phyloP scores from a whole-genome alignment of 2,797 vertebrate genomes.

The Pterois miles region DNA sequence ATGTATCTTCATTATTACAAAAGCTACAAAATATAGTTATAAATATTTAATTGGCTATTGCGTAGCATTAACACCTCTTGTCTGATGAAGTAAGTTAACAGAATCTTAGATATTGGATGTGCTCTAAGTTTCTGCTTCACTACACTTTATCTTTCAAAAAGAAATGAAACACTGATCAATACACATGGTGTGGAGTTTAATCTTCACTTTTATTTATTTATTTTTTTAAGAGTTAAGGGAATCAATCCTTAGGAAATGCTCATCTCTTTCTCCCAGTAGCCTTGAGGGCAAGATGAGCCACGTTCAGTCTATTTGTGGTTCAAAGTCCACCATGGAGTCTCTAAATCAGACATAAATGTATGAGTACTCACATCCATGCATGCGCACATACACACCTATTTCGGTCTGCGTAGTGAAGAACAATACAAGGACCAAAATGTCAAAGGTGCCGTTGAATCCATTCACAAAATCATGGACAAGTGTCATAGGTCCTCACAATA shows the following conservation, averaged over 20 bases:
- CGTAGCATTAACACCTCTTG: not conserved
- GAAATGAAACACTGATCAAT: not conserved
- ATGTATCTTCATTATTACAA: not conserved
- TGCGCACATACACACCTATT: no score
- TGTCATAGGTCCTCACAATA: no score
- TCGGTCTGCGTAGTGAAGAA: no score
- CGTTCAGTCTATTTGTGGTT: not conserved
- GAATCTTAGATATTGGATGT: not conserved
- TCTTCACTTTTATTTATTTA: not conserved
- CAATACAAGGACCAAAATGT: no score
- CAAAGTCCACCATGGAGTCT: not conserved
- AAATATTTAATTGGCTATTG: not conserved
- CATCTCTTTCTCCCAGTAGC: conserved; percentile 41
- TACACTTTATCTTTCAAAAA: conserved; percentile 1
- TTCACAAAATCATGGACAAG: not conserved
- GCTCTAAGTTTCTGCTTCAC: not conserved
- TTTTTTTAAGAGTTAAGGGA: not conserved
- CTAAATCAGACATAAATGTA: not conserved
- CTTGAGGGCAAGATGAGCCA: conserved; percentile 22
- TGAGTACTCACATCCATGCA: not conserved
- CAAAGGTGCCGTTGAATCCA: not conserved
- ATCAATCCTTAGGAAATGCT: not conserved
- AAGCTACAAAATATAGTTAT: not conserved
- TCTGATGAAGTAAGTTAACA: not conserved
- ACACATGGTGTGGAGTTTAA: not conserved